Evolutionary conservation across 2,888 invertebrate genomes (phyloP).

Genomic region (Himalopsyche japonica): DNA sequence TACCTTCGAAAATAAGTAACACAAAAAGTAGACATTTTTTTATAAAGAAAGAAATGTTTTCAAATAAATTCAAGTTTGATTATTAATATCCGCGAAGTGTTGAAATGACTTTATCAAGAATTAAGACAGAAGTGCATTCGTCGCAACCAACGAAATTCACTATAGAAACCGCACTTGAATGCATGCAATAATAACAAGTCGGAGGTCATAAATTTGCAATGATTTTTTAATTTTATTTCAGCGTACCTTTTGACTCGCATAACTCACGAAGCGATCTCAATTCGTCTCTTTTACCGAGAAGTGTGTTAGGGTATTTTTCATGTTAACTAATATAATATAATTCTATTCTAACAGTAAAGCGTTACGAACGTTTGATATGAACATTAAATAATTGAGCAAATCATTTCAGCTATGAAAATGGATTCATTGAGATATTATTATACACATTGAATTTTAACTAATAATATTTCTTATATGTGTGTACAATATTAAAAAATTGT

Average conservation of each 20-base stretch:
- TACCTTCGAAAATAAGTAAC: no score
- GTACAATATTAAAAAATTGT: no score
- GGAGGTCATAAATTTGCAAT: neutral
- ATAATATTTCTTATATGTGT: no score
- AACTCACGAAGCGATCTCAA: neutral
- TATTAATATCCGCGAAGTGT: neutral
- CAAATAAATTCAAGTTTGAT: no score
- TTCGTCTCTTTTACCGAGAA: neutral
- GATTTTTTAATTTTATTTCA: neutral
- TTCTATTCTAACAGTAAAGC: neutral
- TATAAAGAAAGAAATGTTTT: no score
- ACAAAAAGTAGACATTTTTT: no score
- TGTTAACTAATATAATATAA: neutral
- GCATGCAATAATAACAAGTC: neutral
- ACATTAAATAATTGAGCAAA: no score
- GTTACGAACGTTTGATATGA: no score
- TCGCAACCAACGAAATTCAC: neutral
- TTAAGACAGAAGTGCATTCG: neutral
- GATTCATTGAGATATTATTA: no score
- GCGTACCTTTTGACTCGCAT: neutral
- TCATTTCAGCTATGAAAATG: no score
- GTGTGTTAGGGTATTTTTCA: neutral
- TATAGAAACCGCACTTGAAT: neutral
- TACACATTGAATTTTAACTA: no score
- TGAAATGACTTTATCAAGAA: neutral